These are phyloP conservation scores for Leptogaster cylindrica DNA, from an alignment of 2,888 invertebrate species.

Conservation along the genomic window DNA sequence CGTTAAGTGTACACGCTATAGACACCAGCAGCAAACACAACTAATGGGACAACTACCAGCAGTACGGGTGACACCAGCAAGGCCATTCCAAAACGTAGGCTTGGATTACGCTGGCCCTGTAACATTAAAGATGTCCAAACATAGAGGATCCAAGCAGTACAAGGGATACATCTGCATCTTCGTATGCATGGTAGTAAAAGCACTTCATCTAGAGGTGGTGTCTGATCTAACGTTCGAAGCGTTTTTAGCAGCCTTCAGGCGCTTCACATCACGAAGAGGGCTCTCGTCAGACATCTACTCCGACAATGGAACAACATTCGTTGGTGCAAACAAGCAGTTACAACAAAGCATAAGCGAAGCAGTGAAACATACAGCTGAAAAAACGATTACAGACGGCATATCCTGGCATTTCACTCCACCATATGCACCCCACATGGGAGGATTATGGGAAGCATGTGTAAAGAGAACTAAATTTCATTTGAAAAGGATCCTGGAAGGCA, in stretches of 20 bases:
- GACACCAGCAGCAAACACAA: not conserved
- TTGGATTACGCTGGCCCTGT: slow-evolving; percentile 49
- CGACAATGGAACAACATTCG: slow-evolving; percentile 53
- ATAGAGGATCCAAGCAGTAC: slow-evolving; percentile 44
- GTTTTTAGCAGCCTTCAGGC: slow-evolving; percentile 50
- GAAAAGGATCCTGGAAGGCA: slow-evolving; percentile 11
- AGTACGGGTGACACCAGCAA: not conserved
- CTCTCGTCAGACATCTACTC: slow-evolving; percentile 48
- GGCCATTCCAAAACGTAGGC: slow-evolving; percentile 47
- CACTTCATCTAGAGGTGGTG: slow-evolving; percentile 45
- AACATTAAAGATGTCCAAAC: slow-evolving; percentile 39
- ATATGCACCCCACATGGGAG: slow-evolving; percentile 39
- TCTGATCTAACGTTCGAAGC: slow-evolving; percentile 47
- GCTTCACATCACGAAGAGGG: slow-evolving; percentile 52
- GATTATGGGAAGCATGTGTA: slow-evolving; percentile 39
- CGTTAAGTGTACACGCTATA: slow-evolving; percentile 35
- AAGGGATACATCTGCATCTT: slow-evolving; percentile 52
- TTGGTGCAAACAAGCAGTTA: slow-evolving; percentile 50
- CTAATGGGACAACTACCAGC: slow-evolving; percentile 25
- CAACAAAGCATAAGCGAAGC: slow-evolving; percentile 6
- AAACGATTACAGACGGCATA: no score
- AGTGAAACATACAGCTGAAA: not conserved
- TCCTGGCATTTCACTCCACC: slow-evolving; percentile 52
- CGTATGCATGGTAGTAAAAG: slow-evolving; percentile 50
- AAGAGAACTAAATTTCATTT: slow-evolving; percentile 40